These are phyloP conservation scores for Lydus trimaculatus DNA, from an alignment of 2,888 invertebrate species.

Conservation along the genomic window DNA sequence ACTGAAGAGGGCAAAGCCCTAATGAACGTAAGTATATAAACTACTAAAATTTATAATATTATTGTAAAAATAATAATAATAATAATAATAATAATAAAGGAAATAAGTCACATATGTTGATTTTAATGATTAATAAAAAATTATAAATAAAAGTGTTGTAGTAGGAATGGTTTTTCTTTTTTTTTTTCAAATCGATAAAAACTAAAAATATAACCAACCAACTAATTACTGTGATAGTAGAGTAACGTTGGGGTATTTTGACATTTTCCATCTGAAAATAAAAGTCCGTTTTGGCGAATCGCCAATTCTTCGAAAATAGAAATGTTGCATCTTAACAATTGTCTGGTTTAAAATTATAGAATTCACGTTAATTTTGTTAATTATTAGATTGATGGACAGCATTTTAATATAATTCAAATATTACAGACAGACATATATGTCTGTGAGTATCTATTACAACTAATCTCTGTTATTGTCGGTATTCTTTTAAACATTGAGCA, in stretches of 20 bases:
- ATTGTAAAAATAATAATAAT: too few species aligned
- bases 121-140: constrained; percentile 6
- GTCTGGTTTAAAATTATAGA: background rate
- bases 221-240: background rate
- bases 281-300: background rate
- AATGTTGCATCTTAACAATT: background rate
- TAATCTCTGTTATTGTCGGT: too few species aligned
- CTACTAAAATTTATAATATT: too few species aligned
- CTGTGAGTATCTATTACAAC: too few species aligned
- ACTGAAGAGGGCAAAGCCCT: constrained; percentile 81
- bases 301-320: background rate
- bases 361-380: background rate
- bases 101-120: background rate
- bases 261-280: background rate
- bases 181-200: background rate
- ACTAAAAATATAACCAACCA: background rate
- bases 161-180: too few species aligned
- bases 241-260: background rate
- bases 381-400: background rate
- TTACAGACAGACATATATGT: too few species aligned
- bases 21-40: constrained; percentile 69
- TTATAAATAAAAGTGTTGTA: background rate
- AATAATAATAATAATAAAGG: too few species aligned
- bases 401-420: background rate
- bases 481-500: too few species aligned